Evolutionary conservation across 2,888 invertebrate genomes (phyloP), one percentile per base, ranked within the genome.

Genomic region (Ichneumon xanthorius): DNA sequence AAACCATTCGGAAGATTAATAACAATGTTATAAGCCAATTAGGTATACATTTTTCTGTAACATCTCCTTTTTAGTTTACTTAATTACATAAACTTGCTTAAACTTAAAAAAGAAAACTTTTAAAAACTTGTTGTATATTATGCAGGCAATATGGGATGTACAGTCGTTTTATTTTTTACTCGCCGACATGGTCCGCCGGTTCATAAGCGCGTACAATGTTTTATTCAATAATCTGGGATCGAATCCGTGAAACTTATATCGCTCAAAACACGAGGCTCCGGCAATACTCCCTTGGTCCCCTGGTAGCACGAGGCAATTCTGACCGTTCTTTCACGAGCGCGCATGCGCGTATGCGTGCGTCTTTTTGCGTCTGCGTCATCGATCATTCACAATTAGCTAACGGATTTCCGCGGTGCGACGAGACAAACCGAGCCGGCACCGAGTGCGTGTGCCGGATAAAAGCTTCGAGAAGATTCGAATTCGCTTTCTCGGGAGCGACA

Each of bases 391-490:
- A 71, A 71, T 67, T 78, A 70, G 30, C 58, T 70, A 61, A 78
- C 58, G 78, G 68, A 70, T 78, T 68, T 78, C 37, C 19, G 22
- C 19, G 40, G 77, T 50, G 11, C 19, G 48, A 37, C 40, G 55
- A 45, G 19, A 40, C 72, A 55, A 19, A 81, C 26, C 4, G 16
- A 68, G 7, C 16, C 53, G 30, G 3, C 58, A 22, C 58, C 50
- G 22, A 11, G 40, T 26, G 61, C 19, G 45, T 14, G 9, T 65
- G 22, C 16, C 37, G 50, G 61, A 33, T 67, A 73, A 45, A 50
- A 26, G 48, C 73, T 81, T 81, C 81, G 26, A 85, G 84, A 85
- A 81, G 65, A 72, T 84, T 84, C 84, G 77, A 82, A 79, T 79
- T 85, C 78, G 79, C 81, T 85, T 85, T 85, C 82, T 79, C 78